Percentiles rank a stretch among this genome's conserved stretches.
These are phyloP conservation scores for Elanus axillaris DNA, from an alignment of 2,113 vertebrate genomes.

Conservation along the genomic window DNA sequence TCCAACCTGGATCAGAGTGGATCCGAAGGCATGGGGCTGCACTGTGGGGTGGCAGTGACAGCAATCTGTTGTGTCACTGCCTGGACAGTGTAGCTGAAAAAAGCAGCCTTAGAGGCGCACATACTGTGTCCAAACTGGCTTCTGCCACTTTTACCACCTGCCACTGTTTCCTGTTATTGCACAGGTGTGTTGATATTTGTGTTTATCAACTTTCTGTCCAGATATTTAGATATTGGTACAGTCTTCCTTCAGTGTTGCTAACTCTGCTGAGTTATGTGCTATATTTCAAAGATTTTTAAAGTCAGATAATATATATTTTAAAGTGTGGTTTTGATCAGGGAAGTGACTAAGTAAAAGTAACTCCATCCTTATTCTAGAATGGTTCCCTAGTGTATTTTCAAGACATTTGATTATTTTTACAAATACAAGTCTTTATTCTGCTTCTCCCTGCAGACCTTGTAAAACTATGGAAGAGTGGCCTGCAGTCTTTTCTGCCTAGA, in stretches of 20 bases:
- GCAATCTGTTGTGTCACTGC: neutral
- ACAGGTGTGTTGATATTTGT: neutral
- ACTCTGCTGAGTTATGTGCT: neutral
- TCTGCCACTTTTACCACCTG: neutral
- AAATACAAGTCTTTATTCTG: slow-evolving; percentile 1
- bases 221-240: neutral
- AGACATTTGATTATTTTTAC: slow-evolving; percentile 30
- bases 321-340: neutral
- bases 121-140: neutral
- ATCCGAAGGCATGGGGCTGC: neutral
- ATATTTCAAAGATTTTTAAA: neutral
- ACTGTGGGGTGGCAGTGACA: neutral
- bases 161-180: neutral
- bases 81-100: neutral
- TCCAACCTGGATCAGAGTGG: neutral
- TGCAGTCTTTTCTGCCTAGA: neutral
- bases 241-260: neutral
- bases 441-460: slow-evolving; percentile 8
- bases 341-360: slow-evolving; percentile 4
- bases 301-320: neutral
- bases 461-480: neutral
- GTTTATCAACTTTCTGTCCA: neutral
- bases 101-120: neutral
- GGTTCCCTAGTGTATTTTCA: neutral
- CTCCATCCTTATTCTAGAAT: neutral